Evolutionary conservation across 2,797 vertebrate species (phyloP).

Genomic region (Alosa sapidissima): DNA sequence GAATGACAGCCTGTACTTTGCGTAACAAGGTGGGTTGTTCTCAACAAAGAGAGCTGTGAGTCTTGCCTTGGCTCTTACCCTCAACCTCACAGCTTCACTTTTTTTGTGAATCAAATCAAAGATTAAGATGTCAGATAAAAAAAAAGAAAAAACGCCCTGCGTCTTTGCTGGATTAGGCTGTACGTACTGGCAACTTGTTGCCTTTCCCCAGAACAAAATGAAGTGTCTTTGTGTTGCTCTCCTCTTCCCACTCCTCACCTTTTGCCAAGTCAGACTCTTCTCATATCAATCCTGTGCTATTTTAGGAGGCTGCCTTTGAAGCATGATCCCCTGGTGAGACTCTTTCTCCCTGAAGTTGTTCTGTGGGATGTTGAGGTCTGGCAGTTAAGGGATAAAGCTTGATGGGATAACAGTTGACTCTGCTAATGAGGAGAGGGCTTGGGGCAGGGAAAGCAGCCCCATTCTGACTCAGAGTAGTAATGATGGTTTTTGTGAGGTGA

Average conservation of each 20-base stretch:
- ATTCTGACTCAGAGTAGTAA: not conserved
- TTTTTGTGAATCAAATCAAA: constrained; percentile 42
- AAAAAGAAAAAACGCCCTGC: constrained; percentile 1
- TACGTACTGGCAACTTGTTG: constrained; percentile 37
- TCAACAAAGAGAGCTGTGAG: not conserved
- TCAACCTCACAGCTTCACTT: constrained; percentile 33
- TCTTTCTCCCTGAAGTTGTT: constrained; percentile 35
- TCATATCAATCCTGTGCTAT: constrained; percentile 28
- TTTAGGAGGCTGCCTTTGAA: constrained; percentile 36
- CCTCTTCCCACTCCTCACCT: constrained; percentile 24
- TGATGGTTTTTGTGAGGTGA: not conserved
- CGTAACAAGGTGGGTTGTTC: not conserved
- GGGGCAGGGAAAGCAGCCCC: constrained; percentile 2
- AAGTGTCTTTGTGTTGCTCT: constrained; percentile 43
- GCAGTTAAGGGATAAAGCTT: not conserved
- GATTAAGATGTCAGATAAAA: constrained; percentile 40
- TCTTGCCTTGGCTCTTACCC: constrained; percentile 33
- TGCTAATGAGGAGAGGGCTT: constrained; percentile 29
- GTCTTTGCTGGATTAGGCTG: constrained; percentile 40
- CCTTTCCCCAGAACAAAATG: constrained; percentile 40
- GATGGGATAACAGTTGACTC: constrained; percentile 4
- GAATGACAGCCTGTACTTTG: not conserved
- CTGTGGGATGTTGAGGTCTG: constrained; percentile 24
- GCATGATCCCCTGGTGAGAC: constrained; percentile 41
- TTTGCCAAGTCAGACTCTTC: constrained; percentile 37